Evolutionary conservation across 2,888 invertebrate species (phyloP).

Genomic region (Campoplex nolae): DNA sequence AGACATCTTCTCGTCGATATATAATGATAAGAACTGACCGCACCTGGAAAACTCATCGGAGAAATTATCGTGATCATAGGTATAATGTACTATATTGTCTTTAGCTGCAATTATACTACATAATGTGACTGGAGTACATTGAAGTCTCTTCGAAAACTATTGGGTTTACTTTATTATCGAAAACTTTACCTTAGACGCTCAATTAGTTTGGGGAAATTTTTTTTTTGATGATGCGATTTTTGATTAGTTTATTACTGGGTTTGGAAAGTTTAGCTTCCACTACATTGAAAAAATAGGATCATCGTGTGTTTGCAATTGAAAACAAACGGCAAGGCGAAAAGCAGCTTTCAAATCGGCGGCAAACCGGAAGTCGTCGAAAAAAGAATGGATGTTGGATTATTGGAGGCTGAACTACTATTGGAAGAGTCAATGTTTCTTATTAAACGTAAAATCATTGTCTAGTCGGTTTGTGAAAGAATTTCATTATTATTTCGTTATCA

Average conservation of each 20-base stretch:
- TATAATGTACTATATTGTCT: constrained; percentile 68
- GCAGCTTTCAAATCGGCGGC: background rate
- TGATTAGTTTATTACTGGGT: background rate
- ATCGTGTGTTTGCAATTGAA: background rate
- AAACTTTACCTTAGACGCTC: background rate
- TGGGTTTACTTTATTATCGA: constrained; percentile 26
- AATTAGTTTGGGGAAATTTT: background rate
- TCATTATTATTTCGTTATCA: background rate
- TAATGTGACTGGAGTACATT: constrained; percentile 56
- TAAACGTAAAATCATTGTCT: background rate
- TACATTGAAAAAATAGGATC: background rate
- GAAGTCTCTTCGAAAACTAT: constrained; percentile 33
- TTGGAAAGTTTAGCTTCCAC: background rate
- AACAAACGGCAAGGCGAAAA: background rate
- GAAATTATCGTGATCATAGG: constrained; percentile 61
- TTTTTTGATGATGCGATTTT: background rate
- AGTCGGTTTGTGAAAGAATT: background rate
- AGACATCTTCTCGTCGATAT: constrained; percentile 62
- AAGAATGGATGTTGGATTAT: background rate
- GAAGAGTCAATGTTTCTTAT: background rate
- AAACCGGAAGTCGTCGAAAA: background rate
- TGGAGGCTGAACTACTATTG: background rate
- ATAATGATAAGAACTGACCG: constrained; percentile 58
- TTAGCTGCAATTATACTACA: constrained; percentile 68
- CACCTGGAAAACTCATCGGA: constrained; percentile 64